Conservation (phyloP, 1,140 invertebrate species). For the Trichonephila clavata region DNA sequence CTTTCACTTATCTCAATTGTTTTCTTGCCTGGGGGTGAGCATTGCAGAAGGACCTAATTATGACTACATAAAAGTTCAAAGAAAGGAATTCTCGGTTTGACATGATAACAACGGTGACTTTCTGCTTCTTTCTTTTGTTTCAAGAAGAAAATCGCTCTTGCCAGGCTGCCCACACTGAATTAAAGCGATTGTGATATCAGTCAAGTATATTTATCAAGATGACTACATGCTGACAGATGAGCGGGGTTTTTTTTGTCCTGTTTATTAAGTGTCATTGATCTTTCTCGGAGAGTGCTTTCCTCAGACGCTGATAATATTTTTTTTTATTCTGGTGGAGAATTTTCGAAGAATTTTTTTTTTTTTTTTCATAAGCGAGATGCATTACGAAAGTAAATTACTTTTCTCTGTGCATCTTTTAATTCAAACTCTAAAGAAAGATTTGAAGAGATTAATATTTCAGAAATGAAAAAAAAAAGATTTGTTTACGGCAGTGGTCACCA, state of each 20-base stretch:
- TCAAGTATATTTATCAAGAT: conserved; percentile 17
- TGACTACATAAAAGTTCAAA: neutral
- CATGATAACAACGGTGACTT: neutral
- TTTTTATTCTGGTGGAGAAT: neutral
- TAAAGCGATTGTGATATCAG: neutral
- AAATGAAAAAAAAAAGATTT: too few relatives aligned
- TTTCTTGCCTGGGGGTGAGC: neutral
- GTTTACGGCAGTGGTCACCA: too few relatives aligned
- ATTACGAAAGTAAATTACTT: too few relatives aligned
- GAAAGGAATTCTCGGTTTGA: conserved; percentile 2
- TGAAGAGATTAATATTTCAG: too few relatives aligned
- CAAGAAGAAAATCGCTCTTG: neutral
- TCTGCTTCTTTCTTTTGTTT: neutral
- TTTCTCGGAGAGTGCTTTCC: neutral
- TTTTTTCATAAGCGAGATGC: too few relatives aligned
- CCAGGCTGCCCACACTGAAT: neutral
- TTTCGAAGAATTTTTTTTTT: too few relatives aligned
- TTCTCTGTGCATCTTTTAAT: too few relatives aligned
- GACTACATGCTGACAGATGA: neutral
- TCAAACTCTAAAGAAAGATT: too few relatives aligned
- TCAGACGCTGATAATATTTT: conserved; percentile 3
- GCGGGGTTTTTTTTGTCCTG: neutral
- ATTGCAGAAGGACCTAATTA: neutral
- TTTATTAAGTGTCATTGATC: neutral
- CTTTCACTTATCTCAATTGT: conserved; percentile 53